phyloP scores from a whole-genome alignment of 1,140 invertebrate genomes.

The Lepidurus couesii region DNA sequence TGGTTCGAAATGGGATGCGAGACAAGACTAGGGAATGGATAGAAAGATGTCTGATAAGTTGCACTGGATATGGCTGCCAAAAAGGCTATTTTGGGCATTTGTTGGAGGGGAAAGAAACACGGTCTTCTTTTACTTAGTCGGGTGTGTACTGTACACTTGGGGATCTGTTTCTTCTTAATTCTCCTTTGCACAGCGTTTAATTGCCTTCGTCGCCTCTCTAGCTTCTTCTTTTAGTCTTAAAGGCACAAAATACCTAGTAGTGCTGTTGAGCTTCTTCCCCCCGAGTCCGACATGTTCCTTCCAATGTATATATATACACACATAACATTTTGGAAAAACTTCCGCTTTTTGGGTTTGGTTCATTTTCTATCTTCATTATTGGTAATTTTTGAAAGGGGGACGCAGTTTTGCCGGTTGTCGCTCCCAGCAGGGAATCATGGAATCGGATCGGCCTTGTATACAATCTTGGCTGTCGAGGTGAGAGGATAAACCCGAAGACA shows the following conservation, averaged over 20 bases:
- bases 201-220: not conserved
- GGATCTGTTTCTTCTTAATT: slow-evolving; percentile 1
- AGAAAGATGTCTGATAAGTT: slow-evolving; percentile 22
- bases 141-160: slow-evolving; percentile 1
- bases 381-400: not conserved
- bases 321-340: not conserved
- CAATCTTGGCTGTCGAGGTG: not conserved
- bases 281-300: not conserved
- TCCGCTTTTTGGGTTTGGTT: not conserved
- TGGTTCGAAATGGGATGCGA: slow-evolving; percentile 12
- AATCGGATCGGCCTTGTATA: not conserved
- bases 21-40: not conserved
- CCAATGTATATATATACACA: not conserved
- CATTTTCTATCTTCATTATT: not conserved
- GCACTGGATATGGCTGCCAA: slow-evolving; percentile 8
- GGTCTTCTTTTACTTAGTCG: slow-evolving; percentile 18
- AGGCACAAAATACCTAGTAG: not conserved
- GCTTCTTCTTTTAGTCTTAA: not conserved
- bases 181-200: not conserved
- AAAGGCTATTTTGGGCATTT: slow-evolving; percentile 11
- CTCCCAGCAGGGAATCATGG: not conserved
- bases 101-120: slow-evolving; percentile 9
- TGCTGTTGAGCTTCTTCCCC: not conserved
- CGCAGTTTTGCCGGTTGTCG: not conserved
- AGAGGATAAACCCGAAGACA: not conserved